A percentile compares a stretch with the other conserved stretches of the same genome.
phyloP scores from a whole-genome alignment of 2,888 invertebrate genomes.

The Drosophila kuntzei region DNA sequence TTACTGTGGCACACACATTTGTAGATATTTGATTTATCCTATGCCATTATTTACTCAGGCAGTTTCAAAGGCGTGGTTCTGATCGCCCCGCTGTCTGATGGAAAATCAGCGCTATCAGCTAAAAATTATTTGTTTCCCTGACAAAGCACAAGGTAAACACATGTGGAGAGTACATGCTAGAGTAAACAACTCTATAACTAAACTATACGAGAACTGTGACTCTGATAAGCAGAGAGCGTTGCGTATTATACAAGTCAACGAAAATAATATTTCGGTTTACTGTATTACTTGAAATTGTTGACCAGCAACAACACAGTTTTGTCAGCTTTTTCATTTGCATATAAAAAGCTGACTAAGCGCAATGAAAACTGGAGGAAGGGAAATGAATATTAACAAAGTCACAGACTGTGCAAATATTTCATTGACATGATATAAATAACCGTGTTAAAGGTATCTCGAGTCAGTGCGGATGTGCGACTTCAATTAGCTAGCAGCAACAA shows the following conservation, averaged over 20 bases:
- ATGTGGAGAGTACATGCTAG: neutral
- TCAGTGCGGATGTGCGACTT: constrained; percentile 50
- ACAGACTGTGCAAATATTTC: constrained; percentile 45
- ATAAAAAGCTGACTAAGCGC: constrained; percentile 40
- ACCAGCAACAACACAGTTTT: constrained; percentile 1
- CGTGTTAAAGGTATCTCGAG: constrained; percentile 31
- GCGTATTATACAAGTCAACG: constrained; percentile 23
- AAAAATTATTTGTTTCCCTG: constrained; percentile 39
- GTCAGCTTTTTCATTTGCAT: constrained; percentile 17
- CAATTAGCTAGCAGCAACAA: constrained; percentile 36
- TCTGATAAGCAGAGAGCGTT: constrained; percentile 39
- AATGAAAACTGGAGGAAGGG: neutral
- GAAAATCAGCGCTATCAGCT: constrained; percentile 46
- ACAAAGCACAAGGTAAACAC: constrained; percentile 49
- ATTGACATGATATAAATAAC: constrained; percentile 39
- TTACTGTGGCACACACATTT: neutral
- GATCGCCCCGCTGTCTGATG: constrained; percentile 51
- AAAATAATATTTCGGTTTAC: constrained; percentile 3
- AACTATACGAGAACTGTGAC: constrained; percentile 11
- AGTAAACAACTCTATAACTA: constrained; percentile 9
- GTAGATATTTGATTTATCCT: neutral
- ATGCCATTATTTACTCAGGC: constrained; percentile 1
- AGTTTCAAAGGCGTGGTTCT: neutral
- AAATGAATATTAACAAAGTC: constrained; percentile 18
- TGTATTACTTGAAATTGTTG: constrained; percentile 4